A percentile compares a stretch with the other conserved stretches of the same genome.
Conservation (phyloP, 1,140 invertebrate genomes). For the Pogonomyrmex californicus region DNA sequence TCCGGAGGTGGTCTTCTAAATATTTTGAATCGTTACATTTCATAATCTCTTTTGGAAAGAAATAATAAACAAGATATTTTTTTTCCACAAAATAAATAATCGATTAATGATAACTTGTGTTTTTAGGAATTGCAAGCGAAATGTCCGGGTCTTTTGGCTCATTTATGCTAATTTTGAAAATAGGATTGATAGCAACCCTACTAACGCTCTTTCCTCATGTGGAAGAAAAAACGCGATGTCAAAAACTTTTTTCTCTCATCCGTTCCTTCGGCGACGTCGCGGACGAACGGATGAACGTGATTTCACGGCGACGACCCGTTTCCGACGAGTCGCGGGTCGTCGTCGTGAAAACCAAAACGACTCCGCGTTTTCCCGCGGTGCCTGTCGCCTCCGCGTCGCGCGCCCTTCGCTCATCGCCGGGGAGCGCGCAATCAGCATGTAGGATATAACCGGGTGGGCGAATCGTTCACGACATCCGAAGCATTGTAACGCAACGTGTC, state of each 20-base stretch:
- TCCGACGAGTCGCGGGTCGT: neutral
- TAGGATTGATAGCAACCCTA: too few relatives aligned
- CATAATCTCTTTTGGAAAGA: too few relatives aligned
- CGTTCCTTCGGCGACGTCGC: neutral
- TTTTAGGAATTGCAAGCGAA: too few relatives aligned
- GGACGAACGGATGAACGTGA: neutral
- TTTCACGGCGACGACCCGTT: conserved; percentile 6
- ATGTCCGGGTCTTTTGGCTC: too few relatives aligned
- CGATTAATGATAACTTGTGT: too few relatives aligned
- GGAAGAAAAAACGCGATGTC: neutral
- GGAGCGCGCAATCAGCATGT: conserved; percentile 64
- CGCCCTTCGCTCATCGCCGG: conserved; percentile 33
- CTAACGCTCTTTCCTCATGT: neutral
- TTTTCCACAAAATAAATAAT: too few relatives aligned
- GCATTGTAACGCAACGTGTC: conserved; percentile 86
- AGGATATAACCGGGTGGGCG: conserved; percentile 65
- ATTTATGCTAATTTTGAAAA: too few relatives aligned
- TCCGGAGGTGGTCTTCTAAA: too few relatives aligned
- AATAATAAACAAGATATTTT: too few relatives aligned
- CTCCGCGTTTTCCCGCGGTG: conserved; percentile 48
- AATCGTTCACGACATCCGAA: conserved; percentile 84
- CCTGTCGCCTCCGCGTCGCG: neutral
- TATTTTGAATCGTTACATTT: too few relatives aligned
- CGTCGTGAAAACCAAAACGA: conserved; percentile 14
- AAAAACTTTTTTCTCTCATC: neutral